phyloP scores from a whole-genome alignment of 1,140 invertebrate species.

The Orius insidiosus region DNA sequence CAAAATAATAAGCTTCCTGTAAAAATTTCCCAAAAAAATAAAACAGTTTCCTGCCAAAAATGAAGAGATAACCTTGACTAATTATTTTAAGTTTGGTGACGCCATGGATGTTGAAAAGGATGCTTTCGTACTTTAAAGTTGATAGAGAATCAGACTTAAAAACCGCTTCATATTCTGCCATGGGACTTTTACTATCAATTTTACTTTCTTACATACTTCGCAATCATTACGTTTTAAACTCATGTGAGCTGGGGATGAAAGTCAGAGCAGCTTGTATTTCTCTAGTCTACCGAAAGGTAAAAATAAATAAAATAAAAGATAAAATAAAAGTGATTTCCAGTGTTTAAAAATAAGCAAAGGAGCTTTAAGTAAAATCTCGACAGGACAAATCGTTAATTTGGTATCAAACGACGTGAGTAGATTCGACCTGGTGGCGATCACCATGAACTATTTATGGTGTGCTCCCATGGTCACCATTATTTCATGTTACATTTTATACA shows the following conservation, averaged over 20 bases:
- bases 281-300: constrained; percentile 64
- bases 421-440: constrained; percentile 39
- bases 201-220: too few species aligned
- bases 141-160: too few species aligned
- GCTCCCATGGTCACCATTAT: constrained; percentile 45
- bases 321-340: constrained; percentile 5
- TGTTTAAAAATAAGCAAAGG: constrained; percentile 24
- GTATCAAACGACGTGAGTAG: constrained; percentile 60
- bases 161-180: too few species aligned
- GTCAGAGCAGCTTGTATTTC: constrained; percentile 57
- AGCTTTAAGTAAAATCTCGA: constrained; percentile 55
- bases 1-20: too few species aligned
- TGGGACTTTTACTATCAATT: too few species aligned
- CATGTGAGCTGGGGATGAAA: constrained; percentile 40
- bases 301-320: background rate
- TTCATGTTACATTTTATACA: constrained; percentile 42
- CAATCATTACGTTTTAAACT: too few species aligned
- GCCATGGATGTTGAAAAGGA: too few species aligned
- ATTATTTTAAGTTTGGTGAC: too few species aligned
- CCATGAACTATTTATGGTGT: constrained; percentile 42
- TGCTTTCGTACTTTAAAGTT: too few species aligned
- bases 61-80: too few species aligned
- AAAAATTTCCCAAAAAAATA: too few species aligned
- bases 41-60: too few species aligned
- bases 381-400: constrained; percentile 70